A percentile compares a stretch with the other conserved stretches of the same genome.
phyloP scores from a whole-genome alignment of 2,888 invertebrate genomes.

The Selenia dentaria region DNA sequence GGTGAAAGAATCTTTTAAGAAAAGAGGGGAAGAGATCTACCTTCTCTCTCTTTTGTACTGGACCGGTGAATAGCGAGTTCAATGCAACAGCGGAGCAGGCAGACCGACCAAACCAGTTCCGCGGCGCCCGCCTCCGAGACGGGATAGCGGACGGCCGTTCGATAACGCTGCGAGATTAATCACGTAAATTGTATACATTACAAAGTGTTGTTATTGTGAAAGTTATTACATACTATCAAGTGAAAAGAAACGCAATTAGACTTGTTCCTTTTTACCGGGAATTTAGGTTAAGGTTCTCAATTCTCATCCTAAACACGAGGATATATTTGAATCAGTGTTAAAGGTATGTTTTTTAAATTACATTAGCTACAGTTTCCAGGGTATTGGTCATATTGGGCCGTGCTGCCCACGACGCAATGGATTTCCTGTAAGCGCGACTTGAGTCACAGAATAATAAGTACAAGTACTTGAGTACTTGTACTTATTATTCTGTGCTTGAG shows the following conservation, averaged over 20 bases:
- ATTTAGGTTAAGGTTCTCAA: neutral
- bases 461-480: too few relatives aligned
- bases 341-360: too few relatives aligned
- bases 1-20: neutral
- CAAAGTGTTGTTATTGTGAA: neutral
- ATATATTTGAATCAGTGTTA: neutral
- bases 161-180: conserved; percentile 21
- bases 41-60: conserved; percentile 11
- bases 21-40: neutral
- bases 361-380: too few relatives aligned
- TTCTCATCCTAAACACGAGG: neutral
- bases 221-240: neutral
- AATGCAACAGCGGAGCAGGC: conserved; percentile 27
- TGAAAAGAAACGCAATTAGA: neutral
- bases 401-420: too few relatives aligned
- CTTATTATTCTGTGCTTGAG: too few relatives aligned
- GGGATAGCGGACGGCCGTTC: conserved; percentile 33
- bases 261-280: neutral
- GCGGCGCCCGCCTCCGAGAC: conserved; percentile 33
- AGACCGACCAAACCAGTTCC: conserved; percentile 40
- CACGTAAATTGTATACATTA: neutral
- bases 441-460: too few relatives aligned
- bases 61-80: conserved; percentile 14
- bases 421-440: too few relatives aligned
- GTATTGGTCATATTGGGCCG: too few relatives aligned